A percentile compares a stretch with the other conserved stretches of the same genome.
These are phyloP conservation scores for Drosophila greeni DNA, from an alignment of 2,888 invertebrate species.

Conservation along the genomic window DNA sequence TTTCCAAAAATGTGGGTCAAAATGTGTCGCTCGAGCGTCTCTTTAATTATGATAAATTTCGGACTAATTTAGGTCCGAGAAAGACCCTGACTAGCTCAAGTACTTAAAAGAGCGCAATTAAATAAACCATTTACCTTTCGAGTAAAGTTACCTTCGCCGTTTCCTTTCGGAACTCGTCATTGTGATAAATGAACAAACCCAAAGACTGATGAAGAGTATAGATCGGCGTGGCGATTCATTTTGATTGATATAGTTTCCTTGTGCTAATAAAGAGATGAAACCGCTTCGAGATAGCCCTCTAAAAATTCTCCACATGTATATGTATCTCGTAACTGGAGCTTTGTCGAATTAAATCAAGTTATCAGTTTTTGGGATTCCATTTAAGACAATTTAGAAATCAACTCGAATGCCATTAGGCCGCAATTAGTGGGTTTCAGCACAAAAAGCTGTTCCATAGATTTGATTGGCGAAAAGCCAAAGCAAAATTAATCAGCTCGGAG, in stretches of 20 bases:
- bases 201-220: constrained; percentile 2
- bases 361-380: constrained; percentile 22
- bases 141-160: constrained; percentile 32
- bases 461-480: constrained; percentile 30
- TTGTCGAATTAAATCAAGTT: constrained; percentile 7
- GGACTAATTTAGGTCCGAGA: constrained; percentile 39
- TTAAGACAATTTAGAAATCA: constrained; percentile 29
- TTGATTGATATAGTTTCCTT: constrained; percentile 8
- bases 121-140: constrained; percentile 39
- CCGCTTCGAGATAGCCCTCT: not conserved
- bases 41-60: constrained; percentile 54
- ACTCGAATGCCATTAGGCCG: constrained; percentile 28
- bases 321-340: not conserved
- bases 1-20: constrained; percentile 60
- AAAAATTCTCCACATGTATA: not conserved
- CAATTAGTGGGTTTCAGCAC: constrained; percentile 47
- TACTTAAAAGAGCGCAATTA: constrained; percentile 41
- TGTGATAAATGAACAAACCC: constrained; percentile 19
- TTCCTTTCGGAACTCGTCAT: constrained; percentile 36
- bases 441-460: constrained; percentile 24
- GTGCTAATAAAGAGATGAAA: constrained; percentile 12
- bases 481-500: constrained; percentile 54
- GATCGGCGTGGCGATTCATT: not conserved
- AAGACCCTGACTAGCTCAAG: constrained; percentile 52
- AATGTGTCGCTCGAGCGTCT: constrained; percentile 61